A percentile compares a stretch with the other conserved stretches of the same genome.
Conservation (phyloP, 1,140 invertebrate genomes). For the Oncopodura yosiiana region DNA sequence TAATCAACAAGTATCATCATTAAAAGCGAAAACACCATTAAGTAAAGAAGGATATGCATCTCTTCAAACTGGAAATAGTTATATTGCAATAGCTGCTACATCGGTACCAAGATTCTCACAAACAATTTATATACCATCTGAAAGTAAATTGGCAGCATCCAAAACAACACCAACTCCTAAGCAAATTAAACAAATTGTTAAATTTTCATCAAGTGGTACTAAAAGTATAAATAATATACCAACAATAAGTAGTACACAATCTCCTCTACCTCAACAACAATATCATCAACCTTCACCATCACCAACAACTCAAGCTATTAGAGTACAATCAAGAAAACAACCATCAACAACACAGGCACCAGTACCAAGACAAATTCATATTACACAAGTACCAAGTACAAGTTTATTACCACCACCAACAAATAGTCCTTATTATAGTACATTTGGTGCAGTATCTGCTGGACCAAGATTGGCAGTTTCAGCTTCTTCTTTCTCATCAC, state of each 20-base stretch:
- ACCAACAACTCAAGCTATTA: conserved; percentile 10
- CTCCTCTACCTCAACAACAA: not conserved
- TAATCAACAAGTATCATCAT: no score
- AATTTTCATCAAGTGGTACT: not conserved
- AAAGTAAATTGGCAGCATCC: not conserved
- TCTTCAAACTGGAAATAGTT: conserved; percentile 5
- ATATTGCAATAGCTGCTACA: conserved; percentile 4
- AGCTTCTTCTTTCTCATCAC: no score
- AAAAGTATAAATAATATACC: not conserved
- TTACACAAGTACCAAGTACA: no score
- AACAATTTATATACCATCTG: no score
- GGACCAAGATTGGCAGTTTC: not conserved
- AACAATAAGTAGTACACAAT: conserved; percentile 4
- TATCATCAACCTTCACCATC: not conserved
- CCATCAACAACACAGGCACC: conserved; percentile 1
- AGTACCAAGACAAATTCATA: no score
- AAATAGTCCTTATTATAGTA: not conserved
- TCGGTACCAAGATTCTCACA: not conserved
- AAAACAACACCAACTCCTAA: not conserved
- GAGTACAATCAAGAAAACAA: not conserved
- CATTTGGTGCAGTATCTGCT: not conserved
- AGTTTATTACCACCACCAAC: conserved; percentile 3
- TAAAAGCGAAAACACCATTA: not conserved
- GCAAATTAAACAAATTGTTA: not conserved
- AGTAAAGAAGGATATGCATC: conserved; percentile 2